Base-by-base conservation (phyloP, 1,140 invertebrate genomes). In the Pararge aegeria region DNA sequence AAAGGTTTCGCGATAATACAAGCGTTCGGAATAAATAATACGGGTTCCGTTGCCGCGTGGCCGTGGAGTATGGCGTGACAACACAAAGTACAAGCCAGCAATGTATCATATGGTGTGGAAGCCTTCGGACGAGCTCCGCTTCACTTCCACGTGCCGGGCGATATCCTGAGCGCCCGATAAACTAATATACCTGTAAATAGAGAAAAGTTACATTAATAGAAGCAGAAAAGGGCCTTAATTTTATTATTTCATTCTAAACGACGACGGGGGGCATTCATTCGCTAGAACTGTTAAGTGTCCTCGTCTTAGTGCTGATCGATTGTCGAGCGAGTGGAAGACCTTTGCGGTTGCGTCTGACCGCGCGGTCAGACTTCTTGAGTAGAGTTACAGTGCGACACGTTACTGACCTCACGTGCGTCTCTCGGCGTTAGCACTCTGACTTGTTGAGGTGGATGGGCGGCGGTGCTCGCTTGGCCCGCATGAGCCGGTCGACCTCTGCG, bases 291-390 rank as follows among this genome's bases (percentile, higher is more conserved):
- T n/a, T n/a, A n/a, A n/a, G n/a, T n/a, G n/a, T n/a, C n/a, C n/a
- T n/a, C n/a, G n/a, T n/a, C n/a, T n/a, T n/a, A n/a, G 83, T 44
- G 90, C 82, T 38, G 80, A 71, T 13, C 87, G 81, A 57, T 95
- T 95, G 56, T 92, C 93, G 75, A 94, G 91, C 55, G 96, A 95
- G 71, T 96, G 93, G 84, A 98, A 97, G 15, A 98, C 91, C 89
- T 98, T 97, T n/a, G 97, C 97, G 18, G 95, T 96, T 18, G 96
- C 97, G 84, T 98, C 97, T 9, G 95, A 95, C 53, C 96, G 92
- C 87, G 97, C 95, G 78, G 89, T 71, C 75, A n/a, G n/a, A n/a
- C n/a, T n/a, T n/a, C n/a, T 24, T 24, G 24, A 24, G 2, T 4
- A 4, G 24, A 24, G 24, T 24, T 7, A 24, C n/a, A n/a, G n/a